phyloP scores from a whole-genome alignment of 92 coral and sea anemone species.

The Porites cylindrica region DNA sequence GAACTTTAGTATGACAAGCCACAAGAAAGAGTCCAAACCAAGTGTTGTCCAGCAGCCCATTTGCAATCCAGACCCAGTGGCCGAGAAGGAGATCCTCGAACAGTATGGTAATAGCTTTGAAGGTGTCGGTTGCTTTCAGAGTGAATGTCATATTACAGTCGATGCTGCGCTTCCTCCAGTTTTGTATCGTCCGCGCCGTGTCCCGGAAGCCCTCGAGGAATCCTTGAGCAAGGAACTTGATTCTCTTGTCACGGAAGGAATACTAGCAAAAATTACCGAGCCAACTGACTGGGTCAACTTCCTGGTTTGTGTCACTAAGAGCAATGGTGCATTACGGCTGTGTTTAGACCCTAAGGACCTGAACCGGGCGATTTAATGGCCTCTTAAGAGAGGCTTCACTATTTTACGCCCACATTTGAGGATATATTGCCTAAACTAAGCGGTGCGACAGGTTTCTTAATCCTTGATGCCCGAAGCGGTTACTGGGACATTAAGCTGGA shows the following conservation, averaged over 20 bases:
- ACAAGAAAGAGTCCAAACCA: constrained; percentile 14
- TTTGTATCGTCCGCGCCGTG: constrained; percentile 67
- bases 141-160: constrained; percentile 67
- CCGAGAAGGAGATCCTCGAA: constrained; percentile 52
- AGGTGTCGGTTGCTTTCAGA: constrained; percentile 71
- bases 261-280: constrained; percentile 62
- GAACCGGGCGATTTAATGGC: constrained; percentile 63
- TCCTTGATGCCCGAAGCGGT: constrained; percentile 76
- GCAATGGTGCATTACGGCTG: constrained; percentile 64
- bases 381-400: constrained; percentile 72
- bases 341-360: constrained; percentile 78
- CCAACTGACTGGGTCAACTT: constrained; percentile 82
- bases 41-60: background rate
- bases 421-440: constrained; percentile 72
- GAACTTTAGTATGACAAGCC: constrained; percentile 54
- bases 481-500: constrained; percentile 79
- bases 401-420: constrained; percentile 80
- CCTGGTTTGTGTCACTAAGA: constrained; percentile 67
- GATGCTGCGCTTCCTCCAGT: constrained; percentile 69
- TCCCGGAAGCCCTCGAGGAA: constrained; percentile 72
- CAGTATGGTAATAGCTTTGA: constrained; percentile 60
- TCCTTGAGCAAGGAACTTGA: constrained; percentile 75
- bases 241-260: constrained; percentile 67
- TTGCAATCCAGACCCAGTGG: constrained; percentile 58
- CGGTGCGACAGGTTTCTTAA: constrained; percentile 69